A percentile compares a stretch with the other conserved stretches of the same genome.
phyloP scores from a whole-genome alignment of 1,140 invertebrate genomes.

The Trichonephila clavata region DNA sequence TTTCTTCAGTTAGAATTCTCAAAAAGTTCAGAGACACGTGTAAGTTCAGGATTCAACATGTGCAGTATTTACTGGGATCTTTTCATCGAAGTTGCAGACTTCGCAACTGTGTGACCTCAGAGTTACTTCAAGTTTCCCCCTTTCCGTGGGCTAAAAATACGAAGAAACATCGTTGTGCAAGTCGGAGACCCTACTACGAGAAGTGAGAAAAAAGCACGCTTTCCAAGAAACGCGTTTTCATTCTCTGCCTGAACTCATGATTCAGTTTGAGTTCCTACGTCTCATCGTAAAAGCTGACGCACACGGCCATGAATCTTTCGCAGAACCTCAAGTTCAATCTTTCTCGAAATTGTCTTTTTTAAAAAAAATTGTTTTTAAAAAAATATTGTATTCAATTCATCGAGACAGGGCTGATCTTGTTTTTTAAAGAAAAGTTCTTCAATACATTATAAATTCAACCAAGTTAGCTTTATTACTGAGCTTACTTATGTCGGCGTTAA shows the following conservation, averaged over 20 bases:
- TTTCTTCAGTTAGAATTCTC: not conserved
- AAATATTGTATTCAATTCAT: too few relatives aligned
- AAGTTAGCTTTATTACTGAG: too few relatives aligned
- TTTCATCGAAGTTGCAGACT: not conserved
- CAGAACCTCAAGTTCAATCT: not conserved
- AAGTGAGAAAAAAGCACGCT: not conserved
- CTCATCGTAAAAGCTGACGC: not conserved
- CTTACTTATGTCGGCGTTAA: too few relatives aligned
- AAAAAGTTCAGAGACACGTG: not conserved
- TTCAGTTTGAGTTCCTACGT: not conserved
- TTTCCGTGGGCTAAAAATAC: not conserved
- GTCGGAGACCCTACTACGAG: not conserved
- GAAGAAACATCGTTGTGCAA: not conserved
- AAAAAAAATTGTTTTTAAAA: too few relatives aligned
- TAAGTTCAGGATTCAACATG: not conserved
- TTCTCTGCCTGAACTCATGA: not conserved
- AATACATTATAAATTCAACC: too few relatives aligned
- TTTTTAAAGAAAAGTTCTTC: too few relatives aligned
- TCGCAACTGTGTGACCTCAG: not conserved
- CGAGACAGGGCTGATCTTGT: too few relatives aligned
- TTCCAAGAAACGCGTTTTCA: not conserved
- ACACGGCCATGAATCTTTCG: conserved; percentile 3
- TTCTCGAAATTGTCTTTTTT: not conserved
- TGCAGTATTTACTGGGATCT: not conserved
- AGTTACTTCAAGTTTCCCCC: not conserved